Evolutionary conservation across 2,797 vertebrate genomes (phyloP), one percentile per base, ranked within the genome.

Genomic region (Sandelia bainsii): DNA sequence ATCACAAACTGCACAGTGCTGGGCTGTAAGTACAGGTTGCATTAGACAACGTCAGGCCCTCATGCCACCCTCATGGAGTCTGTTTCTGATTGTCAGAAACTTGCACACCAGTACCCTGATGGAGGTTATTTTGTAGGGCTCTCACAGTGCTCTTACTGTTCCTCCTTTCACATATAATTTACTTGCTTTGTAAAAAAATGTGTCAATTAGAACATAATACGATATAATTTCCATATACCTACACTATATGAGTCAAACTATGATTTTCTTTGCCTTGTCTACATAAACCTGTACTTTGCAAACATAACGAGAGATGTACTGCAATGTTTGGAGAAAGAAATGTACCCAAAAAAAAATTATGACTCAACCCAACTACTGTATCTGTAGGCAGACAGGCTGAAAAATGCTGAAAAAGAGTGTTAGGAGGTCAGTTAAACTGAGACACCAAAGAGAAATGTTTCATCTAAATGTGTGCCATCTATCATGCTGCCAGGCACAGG

Each of bases 391-490:
- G 61, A 70, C 37, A 3, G 12, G 64, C 56, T 48, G 60, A 53
- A 76, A 67, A 76, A 57, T 69, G 51, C 61, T 60, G 72, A 63
- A 82, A 72, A 78, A 52, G 40, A 57, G 70, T 75, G 40, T 76
- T 57, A 67, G 48, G 71, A 81, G 73, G 57, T 82, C 81, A 22
- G 72, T 72, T 76, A 61, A 80, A 80, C 22, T 37, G 56, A 84
- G 64, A 83, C 65, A 50, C 32, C 25, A 40, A 58, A 69, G 75
- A 67, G 46, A 74, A 72, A 72, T 34, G 52, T 23, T 81, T 75
- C 19, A 67, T 87, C 54, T 74, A 62, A 76, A 80, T 72, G 51
- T 69, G 72, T 69, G 69, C 77, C 77, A 76, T 78, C 56, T 22
- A 72, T 81, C 61, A 48, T 0, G 25, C 48, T 71, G 73, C 73